Base-by-base conservation (phyloP, 2,797 vertebrate genomes). In the Rousettus madagascariensis region DNA sequence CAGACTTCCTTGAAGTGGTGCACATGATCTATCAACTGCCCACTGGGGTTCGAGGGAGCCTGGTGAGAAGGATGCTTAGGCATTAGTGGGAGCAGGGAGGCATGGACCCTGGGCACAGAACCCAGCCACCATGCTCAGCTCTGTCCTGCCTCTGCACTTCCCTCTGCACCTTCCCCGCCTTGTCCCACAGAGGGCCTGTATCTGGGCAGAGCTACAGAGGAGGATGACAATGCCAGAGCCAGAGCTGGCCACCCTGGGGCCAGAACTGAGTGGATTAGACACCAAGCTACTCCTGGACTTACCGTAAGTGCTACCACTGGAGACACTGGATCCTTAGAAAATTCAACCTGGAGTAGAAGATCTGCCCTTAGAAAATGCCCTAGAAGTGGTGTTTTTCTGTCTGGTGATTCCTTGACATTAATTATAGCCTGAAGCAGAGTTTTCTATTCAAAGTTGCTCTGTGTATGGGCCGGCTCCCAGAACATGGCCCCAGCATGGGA, bases 101-200 rank as follows among this genome's bases (percentile, higher is more conserved):
- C 33, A 77, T 33, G 28, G 38, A 75, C 12, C 26, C n/a, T 63
- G 30, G 80, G 66, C 87, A 24, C 20, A 77, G 53, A 87, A 86
- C 38, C 15, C 16, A 59, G 38, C 26, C 11, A 15, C 19, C 4
- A 11, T 26, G 36, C 43, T 77, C 49, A 66, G 36, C 61, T 91
- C 74, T 55, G 63, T 86, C 51, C 63, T 79, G 19, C 94, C 26
- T 13, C 53, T 86, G 51, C 15, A 49, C 49, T 61, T 69, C 92
- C 94, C 26, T 13, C 53, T 86, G 51, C 15, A 49, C 49, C 66
- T 69, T 93, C 36, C 57, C 71, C 17, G 51, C 33, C 53, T 3
- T 98, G 36, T 97, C 86, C 96, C 92, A 97, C 93, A 99, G 99
- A 98, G 98, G 90, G 99, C 98, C 97, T 99, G 99, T 97, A 96